These are phyloP conservation scores for Serrognathus titanus DNA, from an alignment of 2,888 invertebrate species.

Conservation along the genomic window DNA sequence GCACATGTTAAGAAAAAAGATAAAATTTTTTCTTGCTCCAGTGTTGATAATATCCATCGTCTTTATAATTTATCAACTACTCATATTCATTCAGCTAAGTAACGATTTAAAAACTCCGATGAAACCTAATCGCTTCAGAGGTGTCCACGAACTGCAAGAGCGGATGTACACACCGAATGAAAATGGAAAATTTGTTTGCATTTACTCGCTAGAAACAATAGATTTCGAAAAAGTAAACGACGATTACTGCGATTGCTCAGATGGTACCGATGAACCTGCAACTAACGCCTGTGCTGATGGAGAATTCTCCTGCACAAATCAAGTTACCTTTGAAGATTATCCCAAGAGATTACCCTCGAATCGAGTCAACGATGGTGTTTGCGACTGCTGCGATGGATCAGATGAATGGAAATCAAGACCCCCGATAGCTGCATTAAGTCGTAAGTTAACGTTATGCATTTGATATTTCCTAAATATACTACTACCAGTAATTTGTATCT, in stretches of 20 bases:
- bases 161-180: conserved; percentile 47
- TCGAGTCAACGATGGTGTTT: conserved; percentile 89
- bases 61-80: conserved; percentile 28
- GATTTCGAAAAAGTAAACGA: conserved; percentile 67
- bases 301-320: conserved; percentile 72
- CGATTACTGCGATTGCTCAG: conserved; percentile 82
- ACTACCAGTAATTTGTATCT: no score
- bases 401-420: conserved; percentile 64
- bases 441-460: no score
- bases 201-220: conserved; percentile 50
- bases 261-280: conserved; percentile 76
- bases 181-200: conserved; percentile 50
- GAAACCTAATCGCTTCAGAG: conserved; percentile 36
- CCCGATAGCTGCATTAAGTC: no score
- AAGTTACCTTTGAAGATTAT: conserved; percentile 49
- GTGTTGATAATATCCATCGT: conserved; percentile 21
- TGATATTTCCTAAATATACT: no score
- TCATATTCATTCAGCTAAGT: conserved; percentile 28
- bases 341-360: conserved; percentile 64
- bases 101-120: conserved; percentile 6
- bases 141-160: conserved; percentile 46
- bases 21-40: conserved; percentile 25
- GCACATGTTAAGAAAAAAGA: conserved; percentile 12
- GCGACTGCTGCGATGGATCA: conserved; percentile 92
- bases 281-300: conserved; percentile 87